Evolutionary conservation across 2,888 invertebrate genomes (phyloP).

Genomic region (Drosophila falleni): DNA sequence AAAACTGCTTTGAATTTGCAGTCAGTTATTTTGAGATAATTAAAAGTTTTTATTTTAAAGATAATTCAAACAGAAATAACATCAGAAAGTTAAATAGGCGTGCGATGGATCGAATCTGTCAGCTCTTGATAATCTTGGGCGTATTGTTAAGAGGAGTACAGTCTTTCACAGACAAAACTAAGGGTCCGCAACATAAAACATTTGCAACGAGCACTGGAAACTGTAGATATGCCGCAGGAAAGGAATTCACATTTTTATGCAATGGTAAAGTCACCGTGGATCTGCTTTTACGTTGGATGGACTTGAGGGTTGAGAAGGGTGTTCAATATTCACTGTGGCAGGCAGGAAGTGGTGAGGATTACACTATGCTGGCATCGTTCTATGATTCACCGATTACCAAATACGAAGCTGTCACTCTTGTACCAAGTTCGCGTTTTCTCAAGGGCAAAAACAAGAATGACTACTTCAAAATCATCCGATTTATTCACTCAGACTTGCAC

Average conservation of each 20-base stretch:
- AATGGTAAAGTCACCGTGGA: neutral
- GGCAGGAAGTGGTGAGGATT: too few relatives aligned
- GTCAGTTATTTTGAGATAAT: neutral
- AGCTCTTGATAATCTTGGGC: slow-evolving; percentile 8
- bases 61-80: neutral
- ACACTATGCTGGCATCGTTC: slow-evolving; percentile 14
- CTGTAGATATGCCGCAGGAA: slow-evolving; percentile 5
- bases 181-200: too few relatives aligned
- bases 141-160: neutral
- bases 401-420: neutral
- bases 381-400: neutral
- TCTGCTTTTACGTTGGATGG: neutral
- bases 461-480: rapidly evolving
- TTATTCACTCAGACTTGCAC: slow-evolving; percentile 31
- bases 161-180: neutral
- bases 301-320: neutral
- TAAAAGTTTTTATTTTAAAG: neutral
- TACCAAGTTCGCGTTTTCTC: neutral
- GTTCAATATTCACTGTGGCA: slow-evolving; percentile 21
- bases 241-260: slow-evolving; percentile 9
- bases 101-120: slow-evolving; percentile 6
- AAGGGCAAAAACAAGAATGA: neutral
- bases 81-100: slow-evolving; percentile 11
- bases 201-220: neutral
- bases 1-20: neutral